phyloP scores from a whole-genome alignment of 1,140 invertebrate genomes.

The Procambarus virginalis region DNA sequence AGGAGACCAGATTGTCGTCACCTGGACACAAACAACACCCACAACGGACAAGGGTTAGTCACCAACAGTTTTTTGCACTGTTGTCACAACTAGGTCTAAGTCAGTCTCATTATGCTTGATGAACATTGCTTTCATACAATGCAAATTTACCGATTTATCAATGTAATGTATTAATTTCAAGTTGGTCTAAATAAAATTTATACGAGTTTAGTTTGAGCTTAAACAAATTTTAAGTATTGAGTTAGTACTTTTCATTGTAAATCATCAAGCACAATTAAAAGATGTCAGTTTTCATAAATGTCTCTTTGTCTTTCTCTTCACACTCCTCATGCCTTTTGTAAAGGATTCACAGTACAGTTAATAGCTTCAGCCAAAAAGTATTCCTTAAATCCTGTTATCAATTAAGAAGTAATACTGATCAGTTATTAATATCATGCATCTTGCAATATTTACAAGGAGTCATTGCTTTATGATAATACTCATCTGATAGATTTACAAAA shows the following conservation, averaged over 20 bases:
- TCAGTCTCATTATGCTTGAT: conserved; percentile 44
- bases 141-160: too few relatives aligned
- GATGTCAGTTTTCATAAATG: conserved; percentile 7
- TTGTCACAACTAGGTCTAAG: conserved; percentile 41
- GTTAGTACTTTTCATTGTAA: neutral
- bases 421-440: conserved; percentile 49
- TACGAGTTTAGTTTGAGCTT: too few relatives aligned
- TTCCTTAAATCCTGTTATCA: conserved; percentile 10
- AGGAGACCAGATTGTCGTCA: conserved; percentile 64
- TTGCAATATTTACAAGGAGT: conserved; percentile 41
- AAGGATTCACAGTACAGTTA: conserved; percentile 6
- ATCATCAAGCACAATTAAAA: conserved; percentile 33
- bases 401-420: neutral
- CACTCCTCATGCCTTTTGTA: conserved; percentile 13
- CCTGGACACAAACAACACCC: conserved; percentile 60
- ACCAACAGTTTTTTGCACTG: conserved; percentile 49
- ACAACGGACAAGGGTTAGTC: conserved; percentile 66
- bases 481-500: conserved; percentile 14
- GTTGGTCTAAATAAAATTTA: too few relatives aligned
- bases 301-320: conserved; percentile 30
- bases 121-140: neutral
- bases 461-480: neutral
- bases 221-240: too few relatives aligned
- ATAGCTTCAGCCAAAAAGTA: conserved; percentile 34
- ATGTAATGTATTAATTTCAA: too few relatives aligned